Conservation (phyloP, 2,113 vertebrate genomes). For the Atractosteus spatula region DNA sequence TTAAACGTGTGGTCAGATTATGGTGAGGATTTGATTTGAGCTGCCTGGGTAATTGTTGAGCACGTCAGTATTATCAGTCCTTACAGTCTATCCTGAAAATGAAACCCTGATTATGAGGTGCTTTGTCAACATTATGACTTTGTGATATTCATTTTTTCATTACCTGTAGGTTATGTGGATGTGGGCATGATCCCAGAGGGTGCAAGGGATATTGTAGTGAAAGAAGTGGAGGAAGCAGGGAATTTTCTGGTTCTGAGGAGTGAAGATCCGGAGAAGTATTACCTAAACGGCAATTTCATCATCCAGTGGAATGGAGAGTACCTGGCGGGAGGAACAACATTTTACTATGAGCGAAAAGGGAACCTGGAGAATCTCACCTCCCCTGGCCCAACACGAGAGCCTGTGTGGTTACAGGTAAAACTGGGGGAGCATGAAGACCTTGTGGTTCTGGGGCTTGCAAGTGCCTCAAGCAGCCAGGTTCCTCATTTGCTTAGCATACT, state of each 20-base stretch:
- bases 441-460: no score
- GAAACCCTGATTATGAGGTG: no score
- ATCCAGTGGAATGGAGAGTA: slow-evolving; percentile 99
- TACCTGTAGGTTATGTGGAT: slow-evolving; percentile 81
- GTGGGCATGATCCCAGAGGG: slow-evolving; percentile 91
- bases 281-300: slow-evolving; percentile 91
- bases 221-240: slow-evolving; percentile 83
- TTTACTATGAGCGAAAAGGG: slow-evolving; percentile 85
- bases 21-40: no score
- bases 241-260: slow-evolving; percentile 90
- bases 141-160: slow-evolving; percentile 7
- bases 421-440: not conserved
- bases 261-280: slow-evolving; percentile 80
- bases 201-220: slow-evolving; percentile 85
- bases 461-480: no score
- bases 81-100: no score
- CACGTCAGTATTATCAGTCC: no score
- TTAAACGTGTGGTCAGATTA: no score
- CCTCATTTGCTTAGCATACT: no score
- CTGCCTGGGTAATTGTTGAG: no score
- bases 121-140: no score
- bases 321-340: slow-evolving; percentile 80
- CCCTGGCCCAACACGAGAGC: slow-evolving; percentile 83
- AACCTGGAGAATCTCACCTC: slow-evolving; percentile 93
- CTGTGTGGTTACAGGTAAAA: slow-evolving; percentile 89